Percentiles rank a stretch among this genome's conserved stretches.
Conservation (phyloP, 2,797 vertebrate genomes). For the Xenopus petersii region DNA sequence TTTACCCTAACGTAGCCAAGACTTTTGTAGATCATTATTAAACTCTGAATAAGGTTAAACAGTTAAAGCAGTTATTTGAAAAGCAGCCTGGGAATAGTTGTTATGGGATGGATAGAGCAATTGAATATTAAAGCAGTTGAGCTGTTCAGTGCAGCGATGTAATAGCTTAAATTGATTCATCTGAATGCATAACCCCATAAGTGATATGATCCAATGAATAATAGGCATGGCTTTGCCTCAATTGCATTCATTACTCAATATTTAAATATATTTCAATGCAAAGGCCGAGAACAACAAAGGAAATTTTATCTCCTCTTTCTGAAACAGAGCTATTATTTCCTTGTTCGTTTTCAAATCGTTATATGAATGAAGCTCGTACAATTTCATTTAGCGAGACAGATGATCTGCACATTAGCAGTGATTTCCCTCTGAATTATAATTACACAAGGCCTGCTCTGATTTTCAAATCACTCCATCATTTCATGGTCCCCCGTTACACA, state of each 20-base stretch:
- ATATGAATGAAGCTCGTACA: slow-evolving; percentile 22
- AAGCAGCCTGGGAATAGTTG: slow-evolving; percentile 1
- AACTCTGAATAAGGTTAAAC: neutral
- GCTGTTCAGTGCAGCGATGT: neutral
- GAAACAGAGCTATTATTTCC: slow-evolving; percentile 16
- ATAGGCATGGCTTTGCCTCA: slow-evolving; percentile 17
- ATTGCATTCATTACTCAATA: slow-evolving; percentile 32
- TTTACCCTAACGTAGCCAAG: no score
- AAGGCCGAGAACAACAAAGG: slow-evolving; percentile 16
- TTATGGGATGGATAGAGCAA: slow-evolving; percentile 4
- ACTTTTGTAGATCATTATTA: no score
- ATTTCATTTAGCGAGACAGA: slow-evolving; percentile 27
- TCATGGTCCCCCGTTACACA: slow-evolving; percentile 14
- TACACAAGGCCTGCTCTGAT: slow-evolving; percentile 10
- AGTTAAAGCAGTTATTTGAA: neutral
- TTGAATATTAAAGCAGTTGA: slow-evolving; percentile 1
- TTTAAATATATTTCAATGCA: slow-evolving; percentile 28
- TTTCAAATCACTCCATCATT: slow-evolving; percentile 29
- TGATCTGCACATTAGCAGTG: slow-evolving; percentile 23
- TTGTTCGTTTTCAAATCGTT: slow-evolving; percentile 32
- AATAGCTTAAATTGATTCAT: slow-evolving; percentile 26
- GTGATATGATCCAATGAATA: slow-evolving; percentile 22
- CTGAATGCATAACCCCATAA: slow-evolving; percentile 16
- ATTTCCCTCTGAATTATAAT: slow-evolving; percentile 36
- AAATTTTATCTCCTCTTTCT: slow-evolving; percentile 19